Conservation (phyloP, 2,888 invertebrate species). For the Agelastica alni region DNA sequence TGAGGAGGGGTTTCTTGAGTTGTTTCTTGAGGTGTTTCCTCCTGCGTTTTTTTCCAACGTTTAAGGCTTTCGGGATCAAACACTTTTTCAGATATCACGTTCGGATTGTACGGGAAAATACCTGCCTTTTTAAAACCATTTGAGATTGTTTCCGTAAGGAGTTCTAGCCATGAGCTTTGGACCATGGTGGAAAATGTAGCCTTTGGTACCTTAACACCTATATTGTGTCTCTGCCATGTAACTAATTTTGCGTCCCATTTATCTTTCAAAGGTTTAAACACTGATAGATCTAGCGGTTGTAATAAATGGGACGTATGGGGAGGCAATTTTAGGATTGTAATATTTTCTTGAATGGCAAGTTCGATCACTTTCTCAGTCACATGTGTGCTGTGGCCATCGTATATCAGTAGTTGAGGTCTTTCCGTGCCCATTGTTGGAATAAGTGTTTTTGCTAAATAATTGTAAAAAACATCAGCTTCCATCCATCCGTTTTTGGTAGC, state of each 20-base stretch:
- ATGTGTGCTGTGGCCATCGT: too few relatives aligned
- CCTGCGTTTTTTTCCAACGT: background rate
- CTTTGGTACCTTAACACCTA: background rate
- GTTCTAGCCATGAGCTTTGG: background rate
- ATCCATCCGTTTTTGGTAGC: too few relatives aligned
- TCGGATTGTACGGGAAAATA: background rate
- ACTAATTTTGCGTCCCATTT: background rate
- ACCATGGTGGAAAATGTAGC: background rate
- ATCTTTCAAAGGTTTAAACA: background rate
- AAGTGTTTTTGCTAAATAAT: background rate
- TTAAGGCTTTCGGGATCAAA: background rate
- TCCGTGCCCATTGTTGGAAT: background rate
- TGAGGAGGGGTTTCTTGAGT: background rate
- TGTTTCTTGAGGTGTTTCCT: background rate
- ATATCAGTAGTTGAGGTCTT: too few relatives aligned
- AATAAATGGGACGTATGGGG: too few relatives aligned
- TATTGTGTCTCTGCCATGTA: background rate
- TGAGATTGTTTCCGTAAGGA: background rate
- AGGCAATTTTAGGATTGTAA: too few relatives aligned
- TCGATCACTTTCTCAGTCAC: background rate
- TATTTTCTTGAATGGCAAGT: background rate
- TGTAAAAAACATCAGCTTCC: background rate
- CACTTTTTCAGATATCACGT: background rate
- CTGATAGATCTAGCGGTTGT: background rate
- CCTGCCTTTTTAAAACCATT: background rate